phyloP scores from a whole-genome alignment of 30 jellyfish, hydroid and myxozoan species.

The Phacellophora camtschatica region DNA sequence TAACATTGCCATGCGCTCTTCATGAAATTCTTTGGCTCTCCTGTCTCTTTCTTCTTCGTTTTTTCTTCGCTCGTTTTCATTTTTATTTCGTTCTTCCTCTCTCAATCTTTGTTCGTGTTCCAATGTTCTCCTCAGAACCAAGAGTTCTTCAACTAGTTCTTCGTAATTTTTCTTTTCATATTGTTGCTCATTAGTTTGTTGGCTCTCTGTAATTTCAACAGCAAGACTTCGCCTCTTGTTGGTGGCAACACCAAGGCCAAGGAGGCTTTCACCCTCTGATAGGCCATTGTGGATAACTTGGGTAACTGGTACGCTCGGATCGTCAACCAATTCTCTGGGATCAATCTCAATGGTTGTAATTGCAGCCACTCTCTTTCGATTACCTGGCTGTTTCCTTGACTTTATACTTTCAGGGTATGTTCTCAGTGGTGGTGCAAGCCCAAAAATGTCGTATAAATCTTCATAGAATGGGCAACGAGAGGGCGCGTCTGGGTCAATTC shows the following conservation, averaged over 20 bases:
- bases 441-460: conserved; percentile 57
- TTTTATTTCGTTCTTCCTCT: conserved; percentile 55
- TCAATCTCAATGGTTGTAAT: neutral
- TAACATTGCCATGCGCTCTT: conserved; percentile 71
- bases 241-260: neutral
- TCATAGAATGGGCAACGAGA: conserved; percentile 60
- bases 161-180: conserved; percentile 13
- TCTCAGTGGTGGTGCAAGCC: conserved; percentile 58
- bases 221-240: neutral
- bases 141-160: conserved; percentile 42
- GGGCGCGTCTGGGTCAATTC: conserved; percentile 35
- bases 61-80: conserved; percentile 50
- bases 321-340: neutral
- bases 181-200: neutral
- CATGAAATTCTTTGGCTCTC: conserved; percentile 66
- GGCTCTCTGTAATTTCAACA: conserved; percentile 2
- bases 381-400: neutral
- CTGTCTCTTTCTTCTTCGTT: conserved; percentile 64
- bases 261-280: neutral
- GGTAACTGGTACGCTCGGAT: conserved; percentile 1
- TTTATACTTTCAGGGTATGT: conserved; percentile 18
- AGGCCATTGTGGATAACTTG: conserved; percentile 43
- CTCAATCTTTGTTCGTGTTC: conserved; percentile 50
- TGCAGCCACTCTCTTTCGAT: conserved; percentile 50
- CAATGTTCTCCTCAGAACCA: conserved; percentile 22